These are phyloP conservation scores for Ceratina japonica DNA, from an alignment of 1,140 invertebrate species.

Conservation along the genomic window DNA sequence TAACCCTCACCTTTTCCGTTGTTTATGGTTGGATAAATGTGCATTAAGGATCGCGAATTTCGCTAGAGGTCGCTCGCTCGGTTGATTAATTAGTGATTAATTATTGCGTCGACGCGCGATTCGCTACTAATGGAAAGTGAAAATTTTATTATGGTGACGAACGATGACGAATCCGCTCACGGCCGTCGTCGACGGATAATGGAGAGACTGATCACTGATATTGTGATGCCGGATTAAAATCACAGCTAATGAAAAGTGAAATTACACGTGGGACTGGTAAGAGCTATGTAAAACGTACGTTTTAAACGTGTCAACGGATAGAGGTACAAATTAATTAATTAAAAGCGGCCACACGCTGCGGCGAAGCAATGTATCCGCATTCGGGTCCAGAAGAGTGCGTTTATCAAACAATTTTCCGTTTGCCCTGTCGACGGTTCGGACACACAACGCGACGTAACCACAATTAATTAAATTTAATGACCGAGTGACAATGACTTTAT, in stretches of 20 bases:
- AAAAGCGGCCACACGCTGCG: background rate
- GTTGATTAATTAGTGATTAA: conserved; percentile 35
- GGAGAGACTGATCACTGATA: background rate
- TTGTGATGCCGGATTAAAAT: conserved; percentile 18
- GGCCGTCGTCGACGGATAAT: background rate
- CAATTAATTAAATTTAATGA: conserved; percentile 54
- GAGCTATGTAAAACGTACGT: background rate
- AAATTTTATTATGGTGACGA: conserved; percentile 29
- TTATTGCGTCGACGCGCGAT: conserved; percentile 1
- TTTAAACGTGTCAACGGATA: conserved; percentile 9
- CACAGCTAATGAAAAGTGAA: background rate
- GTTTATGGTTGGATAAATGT: conserved; percentile 32
- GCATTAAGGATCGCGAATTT: conserved; percentile 25
- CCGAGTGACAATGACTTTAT: conserved; percentile 49
- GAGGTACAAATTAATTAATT: conserved; percentile 40
- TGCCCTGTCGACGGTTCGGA: background rate
- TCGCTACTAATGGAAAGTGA: conserved; percentile 10
- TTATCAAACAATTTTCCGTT: conserved; percentile 50
- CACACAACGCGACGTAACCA: conserved; percentile 32
- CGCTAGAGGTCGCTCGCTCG: background rate
- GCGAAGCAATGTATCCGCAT: too few relatives aligned
- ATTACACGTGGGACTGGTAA: background rate
- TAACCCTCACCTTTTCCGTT: conserved; percentile 1
- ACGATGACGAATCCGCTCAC: conserved; percentile 6
- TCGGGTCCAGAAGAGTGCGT: conserved; percentile 27